These are phyloP conservation scores for Pantherophis guttatus DNA, from an alignment of 2,113 vertebrate species.

Conservation along the genomic window DNA sequence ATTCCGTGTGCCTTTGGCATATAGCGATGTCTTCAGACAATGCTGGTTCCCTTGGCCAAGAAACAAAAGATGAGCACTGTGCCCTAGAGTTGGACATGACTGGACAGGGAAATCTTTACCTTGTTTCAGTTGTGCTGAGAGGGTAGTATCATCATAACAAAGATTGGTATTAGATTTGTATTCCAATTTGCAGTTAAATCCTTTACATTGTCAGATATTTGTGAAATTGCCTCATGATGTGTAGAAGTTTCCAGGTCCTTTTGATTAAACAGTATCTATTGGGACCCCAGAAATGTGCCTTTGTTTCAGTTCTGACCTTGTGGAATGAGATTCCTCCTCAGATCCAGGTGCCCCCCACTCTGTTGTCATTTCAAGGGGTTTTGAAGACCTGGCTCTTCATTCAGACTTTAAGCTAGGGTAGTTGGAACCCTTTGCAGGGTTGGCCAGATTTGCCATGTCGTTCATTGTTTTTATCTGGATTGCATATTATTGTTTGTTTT, in stretches of 20 bases:
- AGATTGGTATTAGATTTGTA: neutral
- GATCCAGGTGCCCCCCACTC: neutral
- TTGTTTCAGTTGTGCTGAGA: neutral
- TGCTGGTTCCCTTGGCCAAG: neutral
- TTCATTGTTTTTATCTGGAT: neutral
- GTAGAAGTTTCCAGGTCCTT: neutral
- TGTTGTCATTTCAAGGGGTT: neutral
- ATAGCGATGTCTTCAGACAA: neutral
- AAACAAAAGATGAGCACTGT: neutral
- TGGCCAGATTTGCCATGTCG: neutral
- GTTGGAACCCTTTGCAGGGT: neutral
- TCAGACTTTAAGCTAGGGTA: neutral
- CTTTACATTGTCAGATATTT: neutral
- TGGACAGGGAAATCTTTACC: neutral
- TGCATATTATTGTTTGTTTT: neutral
- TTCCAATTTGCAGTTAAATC: neutral
- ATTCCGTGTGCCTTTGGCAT: neutral
- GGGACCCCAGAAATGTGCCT: neutral
- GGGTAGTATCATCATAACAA: neutral
- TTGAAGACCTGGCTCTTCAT: neutral
- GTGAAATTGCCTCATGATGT: neutral
- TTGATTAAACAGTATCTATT: neutral
- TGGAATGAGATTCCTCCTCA: neutral
- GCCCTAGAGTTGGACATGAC: neutral
- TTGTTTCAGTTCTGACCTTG: neutral